phyloP scores from a whole-genome alignment of 2,888 invertebrate genomes.

The Odontocerum albicorne region DNA sequence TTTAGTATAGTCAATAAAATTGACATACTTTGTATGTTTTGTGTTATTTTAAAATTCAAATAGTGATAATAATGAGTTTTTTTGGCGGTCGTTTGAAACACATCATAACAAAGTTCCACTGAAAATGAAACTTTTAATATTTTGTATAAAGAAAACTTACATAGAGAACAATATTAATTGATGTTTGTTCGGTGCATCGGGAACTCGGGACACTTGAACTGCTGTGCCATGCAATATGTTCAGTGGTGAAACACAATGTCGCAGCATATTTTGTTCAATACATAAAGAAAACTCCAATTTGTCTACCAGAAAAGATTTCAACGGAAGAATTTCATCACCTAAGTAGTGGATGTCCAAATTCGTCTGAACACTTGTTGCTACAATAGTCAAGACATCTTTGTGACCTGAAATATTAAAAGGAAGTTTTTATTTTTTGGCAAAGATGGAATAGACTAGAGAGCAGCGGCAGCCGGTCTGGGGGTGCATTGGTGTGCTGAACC shows the following conservation, averaged over 20 bases:
- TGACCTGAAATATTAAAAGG: constrained; percentile 14
- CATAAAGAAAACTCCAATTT: constrained; percentile 19
- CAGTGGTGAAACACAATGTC: constrained; percentile 21
- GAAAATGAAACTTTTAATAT: too few relatives aligned
- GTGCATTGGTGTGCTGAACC: too few relatives aligned
- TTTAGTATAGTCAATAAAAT: too few relatives aligned
- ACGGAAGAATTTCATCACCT: background rate
- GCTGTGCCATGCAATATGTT: constrained; percentile 28
- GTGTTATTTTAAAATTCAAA: too few relatives aligned
- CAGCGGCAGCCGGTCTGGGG: too few relatives aligned
- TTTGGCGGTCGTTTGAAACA: too few relatives aligned
- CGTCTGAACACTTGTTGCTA: constrained; percentile 11
- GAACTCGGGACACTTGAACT: constrained; percentile 5
- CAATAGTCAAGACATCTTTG: constrained; percentile 23
- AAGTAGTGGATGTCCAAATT: constrained; percentile 23
- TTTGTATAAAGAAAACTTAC: constrained; percentile 1
- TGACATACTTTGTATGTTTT: too few relatives aligned
- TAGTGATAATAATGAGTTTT: too few relatives aligned
- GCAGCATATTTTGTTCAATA: constrained; percentile 5
- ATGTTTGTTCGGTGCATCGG: background rate
- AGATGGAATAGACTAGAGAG: too few relatives aligned
- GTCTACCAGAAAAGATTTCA: constrained; percentile 19
- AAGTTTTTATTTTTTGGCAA: background rate
- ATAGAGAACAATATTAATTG: constrained; percentile 14
- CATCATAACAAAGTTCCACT: too few relatives aligned